These are phyloP conservation scores for Ameiurus melas DNA, from an alignment of 2,113 vertebrate species.

Conservation along the genomic window DNA sequence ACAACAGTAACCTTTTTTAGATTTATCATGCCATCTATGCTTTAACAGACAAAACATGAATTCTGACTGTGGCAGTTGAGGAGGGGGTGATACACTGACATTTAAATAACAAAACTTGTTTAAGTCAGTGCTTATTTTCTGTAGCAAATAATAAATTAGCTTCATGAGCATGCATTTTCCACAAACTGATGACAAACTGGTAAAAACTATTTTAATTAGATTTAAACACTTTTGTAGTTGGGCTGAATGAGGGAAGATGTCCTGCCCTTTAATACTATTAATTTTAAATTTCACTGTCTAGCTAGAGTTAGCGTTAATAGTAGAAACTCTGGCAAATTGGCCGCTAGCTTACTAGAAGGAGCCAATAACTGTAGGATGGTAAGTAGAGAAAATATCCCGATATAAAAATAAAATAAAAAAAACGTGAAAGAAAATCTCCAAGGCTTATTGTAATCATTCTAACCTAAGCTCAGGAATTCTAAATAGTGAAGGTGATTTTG, in stretches of 20 bases:
- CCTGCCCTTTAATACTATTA: neutral
- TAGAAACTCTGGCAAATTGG: neutral
- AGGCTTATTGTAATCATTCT: neutral
- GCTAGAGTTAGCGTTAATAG: neutral
- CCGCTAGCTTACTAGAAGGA: neutral
- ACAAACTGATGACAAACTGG: conserved; percentile 16
- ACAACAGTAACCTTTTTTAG: neutral
- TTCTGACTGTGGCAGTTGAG: neutral
- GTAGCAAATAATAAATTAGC: neutral
- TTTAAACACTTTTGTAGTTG: neutral
- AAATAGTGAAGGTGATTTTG: neutral
- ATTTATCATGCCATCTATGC: neutral
- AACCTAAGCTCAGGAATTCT: neutral
- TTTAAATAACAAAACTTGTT: neutral
- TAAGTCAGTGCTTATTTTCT: neutral
- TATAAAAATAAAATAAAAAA: neutral
- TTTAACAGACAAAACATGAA: neutral
- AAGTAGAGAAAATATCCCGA: too few species aligned
- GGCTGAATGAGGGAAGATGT: neutral
- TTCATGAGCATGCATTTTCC: conserved; percentile 54
- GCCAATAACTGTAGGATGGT: too few species aligned
- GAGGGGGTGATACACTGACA: neutral
- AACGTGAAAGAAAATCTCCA: neutral
- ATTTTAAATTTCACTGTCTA: neutral
- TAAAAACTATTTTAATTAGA: neutral